Conservation (phyloP, 92 coral and sea anemone species). For the Phenganax stokvisi region DNA sequence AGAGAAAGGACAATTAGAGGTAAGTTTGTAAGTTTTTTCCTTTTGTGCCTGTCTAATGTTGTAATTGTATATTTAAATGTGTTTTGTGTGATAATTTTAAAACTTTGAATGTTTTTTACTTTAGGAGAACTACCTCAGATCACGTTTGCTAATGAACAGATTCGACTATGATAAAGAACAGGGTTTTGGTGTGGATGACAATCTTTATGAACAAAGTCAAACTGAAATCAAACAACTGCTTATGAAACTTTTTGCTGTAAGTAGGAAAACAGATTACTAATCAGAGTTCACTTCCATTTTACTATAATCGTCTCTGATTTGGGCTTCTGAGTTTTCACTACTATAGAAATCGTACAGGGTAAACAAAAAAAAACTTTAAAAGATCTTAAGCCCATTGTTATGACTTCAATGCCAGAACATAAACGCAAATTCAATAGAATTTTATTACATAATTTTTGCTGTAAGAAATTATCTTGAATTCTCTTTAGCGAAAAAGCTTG, state of each 20-base stretch:
- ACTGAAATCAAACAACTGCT: constrained; percentile 68
- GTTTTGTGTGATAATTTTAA: not conserved
- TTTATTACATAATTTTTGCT: no score
- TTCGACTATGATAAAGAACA: constrained; percentile 46
- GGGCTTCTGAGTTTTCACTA: no score
- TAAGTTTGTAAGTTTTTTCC: constrained; percentile 17
- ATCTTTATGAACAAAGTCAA: constrained; percentile 53
- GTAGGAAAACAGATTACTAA: constrained; percentile 29
- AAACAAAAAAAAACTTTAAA: no score
- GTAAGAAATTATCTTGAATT: no score
- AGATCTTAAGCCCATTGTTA: no score
- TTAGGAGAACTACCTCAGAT: constrained; percentile 72
- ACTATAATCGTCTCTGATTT: no score
- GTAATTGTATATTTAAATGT: not conserved
- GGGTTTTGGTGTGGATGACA: constrained; percentile 49
- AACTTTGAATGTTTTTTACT: constrained; percentile 1
- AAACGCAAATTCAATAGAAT: no score
- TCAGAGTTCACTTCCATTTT: no score
- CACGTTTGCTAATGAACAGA: constrained; percentile 55
- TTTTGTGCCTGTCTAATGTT: not conserved
- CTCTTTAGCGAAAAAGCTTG: no score
- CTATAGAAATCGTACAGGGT: no score
- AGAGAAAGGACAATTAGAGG: constrained; percentile 91
- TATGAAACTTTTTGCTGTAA: constrained; percentile 91
- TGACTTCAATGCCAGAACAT: no score